Base-by-base conservation (phyloP, 2,113 vertebrate genomes). In the Burhinus bistriatus region DNA sequence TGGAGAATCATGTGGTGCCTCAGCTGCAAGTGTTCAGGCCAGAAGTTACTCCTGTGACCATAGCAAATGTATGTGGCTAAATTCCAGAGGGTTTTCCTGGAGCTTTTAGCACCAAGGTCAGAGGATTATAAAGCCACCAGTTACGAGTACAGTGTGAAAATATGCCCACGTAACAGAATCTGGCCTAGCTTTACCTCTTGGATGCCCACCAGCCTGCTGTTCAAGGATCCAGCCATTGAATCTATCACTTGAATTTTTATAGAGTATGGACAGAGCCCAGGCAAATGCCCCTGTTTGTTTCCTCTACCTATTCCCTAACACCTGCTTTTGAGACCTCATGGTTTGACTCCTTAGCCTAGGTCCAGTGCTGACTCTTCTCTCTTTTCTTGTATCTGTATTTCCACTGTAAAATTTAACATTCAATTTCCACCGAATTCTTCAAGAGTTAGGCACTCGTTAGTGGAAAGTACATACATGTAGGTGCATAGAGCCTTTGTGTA, bases 171-270 rank as follows among this genome's bases (percentile, higher is more conserved):
- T 73, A 93, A 95, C 36, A 85, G 51, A 77, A 83, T 57, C 78
- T 88, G 90, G 54, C 81, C 75, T 90, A 88, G 66, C 40, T 96
- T 83, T 95, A 42, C 93, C 55, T 89, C 87, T 88, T 95, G 84
- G 92, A 86, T 85, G 30, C 42, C 72, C 69, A 94, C 40, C 84
- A 96, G 52, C 44, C 32, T 87, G 52, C 66, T 91, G 34, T 23
- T 58, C 1, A 4, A 82, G 25, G 62, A 93, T 85, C 30, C 85
- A 80, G 69, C 40, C 47, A 61, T 5, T 69, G 70, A 40, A 87
- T 85, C 21, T 88, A 90, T 49, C 49, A 68, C 36, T 69, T 85
- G 27, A 66, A 66, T 80, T 94, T 91, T 77, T 85, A 88, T 16
- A 32, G 47, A 34, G 34, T 23, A 68, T 23, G 49, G 58, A 65